Conservation (phyloP, 2,797 vertebrate genomes). For the Diplodus sargus region DNA sequence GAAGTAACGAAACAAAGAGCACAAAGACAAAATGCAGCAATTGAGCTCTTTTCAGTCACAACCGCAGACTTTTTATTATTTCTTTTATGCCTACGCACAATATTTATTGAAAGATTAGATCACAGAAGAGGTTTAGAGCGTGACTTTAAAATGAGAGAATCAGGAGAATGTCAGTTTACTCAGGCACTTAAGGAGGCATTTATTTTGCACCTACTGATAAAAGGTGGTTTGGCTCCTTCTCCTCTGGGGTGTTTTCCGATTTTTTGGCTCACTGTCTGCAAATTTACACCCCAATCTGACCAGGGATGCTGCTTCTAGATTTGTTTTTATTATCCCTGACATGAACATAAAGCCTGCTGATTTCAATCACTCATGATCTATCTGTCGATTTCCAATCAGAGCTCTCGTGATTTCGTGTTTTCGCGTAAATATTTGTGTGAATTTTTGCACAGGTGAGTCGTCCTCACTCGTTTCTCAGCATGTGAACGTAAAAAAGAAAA, state of each 20-base stretch:
- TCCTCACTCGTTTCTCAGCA: slow-evolving; percentile 37
- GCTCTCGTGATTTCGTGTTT: slow-evolving; percentile 34
- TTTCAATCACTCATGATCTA: not conserved
- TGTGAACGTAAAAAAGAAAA: slow-evolving; percentile 21
- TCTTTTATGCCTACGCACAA: not conserved
- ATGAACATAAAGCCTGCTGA: not conserved
- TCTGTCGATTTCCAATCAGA: slow-evolving; percentile 7
- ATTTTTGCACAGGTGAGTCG: slow-evolving; percentile 43
- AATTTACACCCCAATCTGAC: not conserved
- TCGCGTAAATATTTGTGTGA: slow-evolving; percentile 32
- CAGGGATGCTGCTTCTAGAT: slow-evolving; percentile 6
- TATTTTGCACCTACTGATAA: not conserved
- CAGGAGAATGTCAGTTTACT: slow-evolving; percentile 22
- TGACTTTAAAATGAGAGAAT: not conserved
- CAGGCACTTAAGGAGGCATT: slow-evolving; percentile 27
- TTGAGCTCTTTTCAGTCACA: not conserved
- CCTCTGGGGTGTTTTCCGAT: not conserved
- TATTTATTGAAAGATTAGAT: not conserved
- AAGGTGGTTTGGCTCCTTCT: not conserved
- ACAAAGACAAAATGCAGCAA: not conserved
- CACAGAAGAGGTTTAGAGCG: not conserved
- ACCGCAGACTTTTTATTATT: not conserved
- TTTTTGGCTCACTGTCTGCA: not conserved
- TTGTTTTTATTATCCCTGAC: not conserved
- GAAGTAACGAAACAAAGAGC: slow-evolving; percentile 1